A percentile compares a stretch with the other conserved stretches of the same genome.
Evolutionary conservation across 2,888 invertebrate genomes (phyloP).

Genomic region (Stramonita haemastoma): DNA sequence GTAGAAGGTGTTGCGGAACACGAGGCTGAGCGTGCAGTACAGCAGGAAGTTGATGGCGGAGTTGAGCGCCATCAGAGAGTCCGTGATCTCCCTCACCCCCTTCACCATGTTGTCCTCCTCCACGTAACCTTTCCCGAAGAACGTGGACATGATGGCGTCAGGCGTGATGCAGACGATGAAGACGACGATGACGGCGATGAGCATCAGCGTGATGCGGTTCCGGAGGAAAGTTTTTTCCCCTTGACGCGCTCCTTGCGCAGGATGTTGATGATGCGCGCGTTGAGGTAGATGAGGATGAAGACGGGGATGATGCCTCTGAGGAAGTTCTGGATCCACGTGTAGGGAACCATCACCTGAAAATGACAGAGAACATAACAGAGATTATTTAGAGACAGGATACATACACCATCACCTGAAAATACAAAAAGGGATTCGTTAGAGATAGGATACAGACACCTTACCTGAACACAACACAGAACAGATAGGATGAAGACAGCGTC

Average conservation of each 20-base stretch:
- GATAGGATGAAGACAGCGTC: too few species aligned
- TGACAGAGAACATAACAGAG: not conserved
- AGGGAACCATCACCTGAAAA: slow-evolving; percentile 65
- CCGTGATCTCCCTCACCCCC: slow-evolving; percentile 76
- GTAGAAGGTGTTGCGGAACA: slow-evolving; percentile 71
- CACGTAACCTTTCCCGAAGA: slow-evolving; percentile 75
- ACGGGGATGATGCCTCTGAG: slow-evolving; percentile 73
- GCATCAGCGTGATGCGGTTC: slow-evolving; percentile 75
- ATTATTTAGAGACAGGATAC: not conserved
- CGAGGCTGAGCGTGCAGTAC: slow-evolving; percentile 73
- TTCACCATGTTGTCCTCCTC: slow-evolving; percentile 71
- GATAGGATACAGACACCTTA: too few species aligned
- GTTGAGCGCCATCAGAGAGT: slow-evolving; percentile 74
- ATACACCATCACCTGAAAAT: not conserved
- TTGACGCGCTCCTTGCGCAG: slow-evolving; percentile 68
- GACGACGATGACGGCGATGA: slow-evolving; percentile 74
- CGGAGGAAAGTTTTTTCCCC: slow-evolving; percentile 69
- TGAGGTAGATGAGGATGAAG: slow-evolving; percentile 70
- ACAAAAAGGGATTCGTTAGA: not conserved
- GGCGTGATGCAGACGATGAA: slow-evolving; percentile 76
- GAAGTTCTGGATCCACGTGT: slow-evolving; percentile 72
- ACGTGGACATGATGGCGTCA: slow-evolving; percentile 76
- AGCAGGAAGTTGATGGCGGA: slow-evolving; percentile 75
- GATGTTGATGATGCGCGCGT: slow-evolving; percentile 72
- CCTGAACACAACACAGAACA: too few species aligned